Conservation (phyloP, 2,888 invertebrate genomes). For the Pandemis cinnamomeana region DNA sequence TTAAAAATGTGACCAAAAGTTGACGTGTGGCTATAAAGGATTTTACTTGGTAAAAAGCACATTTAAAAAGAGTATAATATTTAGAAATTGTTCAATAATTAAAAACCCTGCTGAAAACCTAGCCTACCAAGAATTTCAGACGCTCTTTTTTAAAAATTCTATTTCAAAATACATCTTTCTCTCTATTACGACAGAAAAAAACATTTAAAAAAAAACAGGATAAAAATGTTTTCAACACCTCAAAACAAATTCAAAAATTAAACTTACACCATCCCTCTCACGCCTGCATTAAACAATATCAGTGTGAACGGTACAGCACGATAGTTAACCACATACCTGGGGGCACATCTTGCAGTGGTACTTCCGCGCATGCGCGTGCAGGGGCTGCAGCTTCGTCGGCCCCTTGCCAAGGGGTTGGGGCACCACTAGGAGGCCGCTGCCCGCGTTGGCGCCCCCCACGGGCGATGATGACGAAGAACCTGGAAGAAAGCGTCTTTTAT, state of each 20-base stretch:
- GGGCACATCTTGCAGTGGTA: slow-evolving; percentile 99
- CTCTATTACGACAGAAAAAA: too few species aligned
- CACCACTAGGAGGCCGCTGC: slow-evolving; percentile 89
- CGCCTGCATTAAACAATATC: too few species aligned
- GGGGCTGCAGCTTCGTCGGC: slow-evolving; percentile 74
- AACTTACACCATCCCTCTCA: neutral
- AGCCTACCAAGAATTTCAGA: too few species aligned
- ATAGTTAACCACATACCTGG: slow-evolving; percentile 88
- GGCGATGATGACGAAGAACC: slow-evolving; percentile 81
- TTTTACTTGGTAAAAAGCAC: neutral
- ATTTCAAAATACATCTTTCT: too few species aligned
- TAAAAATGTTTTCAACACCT: neutral
- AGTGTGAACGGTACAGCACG: too few species aligned
- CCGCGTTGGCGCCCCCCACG: slow-evolving; percentile 74
- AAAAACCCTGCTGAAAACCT: too few species aligned
- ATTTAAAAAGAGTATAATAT: too few species aligned
- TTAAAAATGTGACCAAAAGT: neutral
- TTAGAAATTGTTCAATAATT: too few species aligned
- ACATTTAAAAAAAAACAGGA: too few species aligned
- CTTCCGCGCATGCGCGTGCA: slow-evolving; percentile 86
- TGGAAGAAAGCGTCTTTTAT: slow-evolving; percentile 55
- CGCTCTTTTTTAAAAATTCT: too few species aligned
- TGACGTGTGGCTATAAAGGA: neutral
- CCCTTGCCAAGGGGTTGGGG: slow-evolving; percentile 93
- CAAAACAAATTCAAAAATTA: too few species aligned